phyloP scores from a whole-genome alignment of 2,888 invertebrate genomes.

The Megamerina dolium region DNA sequence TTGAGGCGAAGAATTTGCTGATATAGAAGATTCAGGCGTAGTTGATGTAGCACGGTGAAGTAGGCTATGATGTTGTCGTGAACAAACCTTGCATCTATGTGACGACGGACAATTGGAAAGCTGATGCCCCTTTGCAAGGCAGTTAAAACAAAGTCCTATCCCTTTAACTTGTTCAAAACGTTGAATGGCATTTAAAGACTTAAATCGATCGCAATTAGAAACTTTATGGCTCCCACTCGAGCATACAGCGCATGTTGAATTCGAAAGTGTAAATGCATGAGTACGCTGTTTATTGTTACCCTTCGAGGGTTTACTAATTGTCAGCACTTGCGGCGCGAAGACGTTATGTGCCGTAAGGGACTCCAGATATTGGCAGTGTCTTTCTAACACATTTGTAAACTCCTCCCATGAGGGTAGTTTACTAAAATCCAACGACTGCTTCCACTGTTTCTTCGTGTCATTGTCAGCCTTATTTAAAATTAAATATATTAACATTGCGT shows the following conservation, averaged over 20 bases:
- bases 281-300: too few species aligned
- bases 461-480: neutral
- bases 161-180: constrained; percentile 8
- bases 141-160: constrained; percentile 1
- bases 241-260: too few species aligned
- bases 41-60: neutral
- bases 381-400: neutral
- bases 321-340: too few species aligned
- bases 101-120: constrained; percentile 3
- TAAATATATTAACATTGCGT: neutral
- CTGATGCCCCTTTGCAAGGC: constrained; percentile 1
- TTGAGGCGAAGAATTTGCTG: too few species aligned
- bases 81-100: constrained; percentile 6
- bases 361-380: constrained; percentile 3
- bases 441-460: neutral
- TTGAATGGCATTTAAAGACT: too few species aligned
- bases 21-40: neutral
- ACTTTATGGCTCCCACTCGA: too few species aligned
- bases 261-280: too few species aligned
- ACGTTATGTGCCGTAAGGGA: neutral
- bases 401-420: neutral
- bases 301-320: too few species aligned
- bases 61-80: neutral
- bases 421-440: neutral
- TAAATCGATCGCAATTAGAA: too few species aligned